Evolutionary conservation across 2,113 vertebrate species (phyloP).

Genomic region (Dolichotis patagonum): DNA sequence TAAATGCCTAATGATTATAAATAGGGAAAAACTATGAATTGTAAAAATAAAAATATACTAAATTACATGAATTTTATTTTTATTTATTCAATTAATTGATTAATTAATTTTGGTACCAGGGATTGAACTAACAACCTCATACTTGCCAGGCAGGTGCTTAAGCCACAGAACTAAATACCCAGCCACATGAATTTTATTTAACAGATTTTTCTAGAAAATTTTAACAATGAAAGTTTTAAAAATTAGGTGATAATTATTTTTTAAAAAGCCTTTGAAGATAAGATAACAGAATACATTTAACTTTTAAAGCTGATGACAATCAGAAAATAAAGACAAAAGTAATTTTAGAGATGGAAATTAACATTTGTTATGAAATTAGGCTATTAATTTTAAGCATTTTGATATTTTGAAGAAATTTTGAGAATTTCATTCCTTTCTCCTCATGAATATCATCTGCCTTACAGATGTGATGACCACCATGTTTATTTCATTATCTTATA

Average conservation of each 20-base stretch:
- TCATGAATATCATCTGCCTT: neutral
- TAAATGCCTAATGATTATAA: constrained; percentile 1
- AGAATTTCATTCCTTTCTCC: neutral
- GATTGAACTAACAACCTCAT: no score
- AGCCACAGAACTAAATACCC: no score
- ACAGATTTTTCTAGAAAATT: neutral
- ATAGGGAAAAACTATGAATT: neutral
- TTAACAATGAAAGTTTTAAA: neutral
- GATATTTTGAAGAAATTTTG: neutral
- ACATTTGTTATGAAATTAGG: neutral
- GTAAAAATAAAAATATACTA: neutral
- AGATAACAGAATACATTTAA: neutral
- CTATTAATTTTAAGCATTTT: neutral
- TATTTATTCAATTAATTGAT: no score
- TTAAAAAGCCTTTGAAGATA: neutral
- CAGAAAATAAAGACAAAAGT: neutral
- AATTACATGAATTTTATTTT: neutral
- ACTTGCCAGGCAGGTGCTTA: no score
- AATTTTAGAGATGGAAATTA: neutral
- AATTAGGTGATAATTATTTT: neutral
- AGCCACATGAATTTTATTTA: neutral
- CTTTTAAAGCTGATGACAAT: neutral
- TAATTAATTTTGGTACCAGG: no score
- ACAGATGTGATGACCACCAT: neutral
- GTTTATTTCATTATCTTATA: neutral